Evolutionary conservation across 2,113 vertebrate genomes (phyloP).

Genomic region (Semnornis frantzii): DNA sequence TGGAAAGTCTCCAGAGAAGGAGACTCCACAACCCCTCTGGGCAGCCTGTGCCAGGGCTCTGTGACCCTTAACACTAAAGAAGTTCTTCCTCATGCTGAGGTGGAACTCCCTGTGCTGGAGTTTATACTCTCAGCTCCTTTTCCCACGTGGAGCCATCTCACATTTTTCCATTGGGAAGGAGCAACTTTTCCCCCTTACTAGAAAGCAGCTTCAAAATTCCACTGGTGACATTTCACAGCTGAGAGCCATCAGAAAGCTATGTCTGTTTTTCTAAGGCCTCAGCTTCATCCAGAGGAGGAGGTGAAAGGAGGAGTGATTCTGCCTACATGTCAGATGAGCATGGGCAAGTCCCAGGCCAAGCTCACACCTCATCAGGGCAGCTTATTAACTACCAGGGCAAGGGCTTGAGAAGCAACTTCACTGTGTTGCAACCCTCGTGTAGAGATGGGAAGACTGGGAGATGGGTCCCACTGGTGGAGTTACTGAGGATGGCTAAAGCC

Average conservation of each 20-base stretch:
- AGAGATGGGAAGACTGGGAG: background rate
- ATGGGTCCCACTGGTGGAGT: fast-evolving
- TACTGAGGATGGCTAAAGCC: no score
- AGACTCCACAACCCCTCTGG: no score
- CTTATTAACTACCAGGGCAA: background rate
- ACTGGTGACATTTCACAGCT: background rate
- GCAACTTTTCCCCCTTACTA: background rate
- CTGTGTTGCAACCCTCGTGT: background rate
- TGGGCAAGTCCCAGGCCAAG: background rate
- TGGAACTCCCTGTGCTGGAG: no score
- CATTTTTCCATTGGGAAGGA: background rate
- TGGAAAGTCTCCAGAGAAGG: no score
- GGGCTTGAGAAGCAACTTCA: background rate
- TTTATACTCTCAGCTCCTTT: background rate
- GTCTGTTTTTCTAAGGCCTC: background rate
- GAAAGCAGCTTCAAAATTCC: background rate
- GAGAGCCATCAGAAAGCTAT: background rate
- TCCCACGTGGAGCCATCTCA: background rate
- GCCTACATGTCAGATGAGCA: background rate
- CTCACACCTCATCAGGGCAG: slow-evolving; percentile 20
- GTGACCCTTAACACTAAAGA: no score
- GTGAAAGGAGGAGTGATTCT: background rate
- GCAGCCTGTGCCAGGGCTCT: no score
- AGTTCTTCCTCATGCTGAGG: no score
- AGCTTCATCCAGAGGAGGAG: background rate